Evolutionary conservation across 2,888 invertebrate species (phyloP).

Genomic region (Rosalia funebris): DNA sequence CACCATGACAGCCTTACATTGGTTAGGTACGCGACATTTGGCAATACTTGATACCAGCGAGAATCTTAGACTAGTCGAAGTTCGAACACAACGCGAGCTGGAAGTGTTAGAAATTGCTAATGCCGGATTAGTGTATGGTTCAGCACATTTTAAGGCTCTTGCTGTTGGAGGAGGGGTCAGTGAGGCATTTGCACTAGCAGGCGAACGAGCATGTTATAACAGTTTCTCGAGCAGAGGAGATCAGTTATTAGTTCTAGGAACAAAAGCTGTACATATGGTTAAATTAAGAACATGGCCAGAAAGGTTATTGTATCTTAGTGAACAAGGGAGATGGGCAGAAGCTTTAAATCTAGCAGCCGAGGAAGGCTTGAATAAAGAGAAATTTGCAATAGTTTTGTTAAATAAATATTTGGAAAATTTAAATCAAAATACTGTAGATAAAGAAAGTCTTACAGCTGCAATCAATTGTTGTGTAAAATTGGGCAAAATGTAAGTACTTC

Average conservation of each 20-base stretch:
- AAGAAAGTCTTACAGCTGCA: constrained; percentile 64
- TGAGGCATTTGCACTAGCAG: constrained; percentile 80
- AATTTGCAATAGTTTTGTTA: constrained; percentile 54
- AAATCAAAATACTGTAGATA: constrained; percentile 60
- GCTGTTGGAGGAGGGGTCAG: constrained; percentile 96
- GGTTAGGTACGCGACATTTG: constrained; percentile 85
- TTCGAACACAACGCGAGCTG: constrained; percentile 85
- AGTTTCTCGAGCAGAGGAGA: constrained; percentile 75
- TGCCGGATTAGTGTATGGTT: constrained; percentile 85
- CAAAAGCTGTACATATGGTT: constrained; percentile 69
- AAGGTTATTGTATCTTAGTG: constrained; percentile 71
- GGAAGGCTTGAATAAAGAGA: constrained; percentile 63
- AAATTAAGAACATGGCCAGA: constrained; percentile 75
- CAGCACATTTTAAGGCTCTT: constrained; percentile 88
- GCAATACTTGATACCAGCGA: constrained; percentile 88
- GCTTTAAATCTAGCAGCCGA: constrained; percentile 69
- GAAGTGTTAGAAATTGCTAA: constrained; percentile 84
- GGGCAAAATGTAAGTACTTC: constrained; percentile 65
- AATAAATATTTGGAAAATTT: constrained; percentile 64
- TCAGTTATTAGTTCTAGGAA: constrained; percentile 77
- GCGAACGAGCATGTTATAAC: constrained; percentile 79
- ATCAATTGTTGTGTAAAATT: constrained; percentile 65
- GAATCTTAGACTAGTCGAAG: constrained; percentile 88
- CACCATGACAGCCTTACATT: constrained; percentile 79
- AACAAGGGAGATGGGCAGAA: constrained; percentile 69